These are phyloP conservation scores for Drosophila testacea DNA, from an alignment of 2,888 invertebrate genomes.

Conservation along the genomic window DNA sequence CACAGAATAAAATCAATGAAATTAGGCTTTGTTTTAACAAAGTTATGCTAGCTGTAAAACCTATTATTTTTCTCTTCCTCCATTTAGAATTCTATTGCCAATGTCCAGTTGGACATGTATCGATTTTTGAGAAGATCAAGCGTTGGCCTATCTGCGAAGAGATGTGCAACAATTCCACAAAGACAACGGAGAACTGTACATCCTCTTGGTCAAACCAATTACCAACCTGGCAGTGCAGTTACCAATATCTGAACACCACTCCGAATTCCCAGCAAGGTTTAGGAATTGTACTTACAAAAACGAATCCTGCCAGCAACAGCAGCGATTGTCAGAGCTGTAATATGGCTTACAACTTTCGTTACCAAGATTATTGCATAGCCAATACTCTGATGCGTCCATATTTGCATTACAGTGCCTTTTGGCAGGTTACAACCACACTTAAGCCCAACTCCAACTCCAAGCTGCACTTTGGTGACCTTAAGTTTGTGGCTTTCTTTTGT, in stretches of 20 bases:
- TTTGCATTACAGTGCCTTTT: constrained; percentile 79
- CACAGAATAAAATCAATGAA: no score
- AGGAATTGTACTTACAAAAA: constrained; percentile 53
- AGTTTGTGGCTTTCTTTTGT: constrained; percentile 84
- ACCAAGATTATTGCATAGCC: constrained; percentile 82
- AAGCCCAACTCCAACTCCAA: constrained; percentile 22
- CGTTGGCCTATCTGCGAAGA: constrained; percentile 77
- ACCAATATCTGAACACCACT: constrained; percentile 75
- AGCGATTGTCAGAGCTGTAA: constrained; percentile 78
- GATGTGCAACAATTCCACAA: constrained; percentile 57
- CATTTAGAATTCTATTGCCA: constrained; percentile 85
- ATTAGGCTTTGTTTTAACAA: neutral
- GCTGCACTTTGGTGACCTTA: constrained; percentile 79
- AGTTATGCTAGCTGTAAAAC: neutral
- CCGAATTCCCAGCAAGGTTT: constrained; percentile 40
- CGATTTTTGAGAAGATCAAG: constrained; percentile 75
- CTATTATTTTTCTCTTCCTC: neutral
- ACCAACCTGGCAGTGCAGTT: constrained; percentile 59
- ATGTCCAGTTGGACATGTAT: constrained; percentile 81
- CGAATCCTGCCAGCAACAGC: constrained; percentile 36
- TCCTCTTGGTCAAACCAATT: constrained; percentile 20
- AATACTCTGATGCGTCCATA: constrained; percentile 79
- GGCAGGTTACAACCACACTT: constrained; percentile 62
- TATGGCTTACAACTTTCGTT: constrained; percentile 77
- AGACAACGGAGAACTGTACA: constrained; percentile 42